A percentile compares a stretch with the other conserved stretches of the same genome.
Evolutionary conservation across 2,888 invertebrate species (phyloP).

Genomic region (Troglohyphantes excavatus): DNA sequence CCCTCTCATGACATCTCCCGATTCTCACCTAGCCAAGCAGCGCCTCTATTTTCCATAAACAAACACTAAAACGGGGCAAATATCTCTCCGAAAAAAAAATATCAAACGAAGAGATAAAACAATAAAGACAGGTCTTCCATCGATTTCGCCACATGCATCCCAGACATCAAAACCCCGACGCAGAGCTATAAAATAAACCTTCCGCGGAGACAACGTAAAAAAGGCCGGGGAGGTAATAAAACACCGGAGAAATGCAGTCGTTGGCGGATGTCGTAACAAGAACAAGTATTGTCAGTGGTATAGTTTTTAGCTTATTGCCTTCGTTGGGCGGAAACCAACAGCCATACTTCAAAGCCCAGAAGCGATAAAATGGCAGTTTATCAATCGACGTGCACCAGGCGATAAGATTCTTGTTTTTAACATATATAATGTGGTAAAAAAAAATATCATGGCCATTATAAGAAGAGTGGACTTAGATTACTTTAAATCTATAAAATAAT

Average conservation of each 20-base stretch:
- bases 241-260: conserved; percentile 13
- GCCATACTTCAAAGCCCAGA: background rate
- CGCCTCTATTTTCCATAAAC: no score
- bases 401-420: no score
- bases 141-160: conserved; percentile 23
- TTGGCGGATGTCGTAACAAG: conserved; percentile 23
- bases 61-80: background rate
- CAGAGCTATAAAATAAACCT: conserved; percentile 43
- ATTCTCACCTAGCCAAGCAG: no score
- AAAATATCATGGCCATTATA: no score
- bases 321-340: background rate
- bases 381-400: background rate
- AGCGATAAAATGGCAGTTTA: conserved; percentile 1
- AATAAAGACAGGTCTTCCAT: conserved; percentile 26
- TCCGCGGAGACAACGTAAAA: conserved; percentile 16
- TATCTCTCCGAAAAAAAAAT: background rate
- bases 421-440: no score
- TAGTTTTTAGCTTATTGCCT: conserved; percentile 12
- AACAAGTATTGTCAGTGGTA: conserved; percentile 10
- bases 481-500: no score
- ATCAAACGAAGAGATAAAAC: conserved; percentile 44
- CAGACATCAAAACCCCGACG: conserved; percentile 15
- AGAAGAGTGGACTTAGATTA: no score
- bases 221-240: conserved; percentile 18
- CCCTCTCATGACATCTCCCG: no score